Base-by-base conservation (phyloP, 2,888 invertebrate species). In the Cybosia mesomella region DNA sequence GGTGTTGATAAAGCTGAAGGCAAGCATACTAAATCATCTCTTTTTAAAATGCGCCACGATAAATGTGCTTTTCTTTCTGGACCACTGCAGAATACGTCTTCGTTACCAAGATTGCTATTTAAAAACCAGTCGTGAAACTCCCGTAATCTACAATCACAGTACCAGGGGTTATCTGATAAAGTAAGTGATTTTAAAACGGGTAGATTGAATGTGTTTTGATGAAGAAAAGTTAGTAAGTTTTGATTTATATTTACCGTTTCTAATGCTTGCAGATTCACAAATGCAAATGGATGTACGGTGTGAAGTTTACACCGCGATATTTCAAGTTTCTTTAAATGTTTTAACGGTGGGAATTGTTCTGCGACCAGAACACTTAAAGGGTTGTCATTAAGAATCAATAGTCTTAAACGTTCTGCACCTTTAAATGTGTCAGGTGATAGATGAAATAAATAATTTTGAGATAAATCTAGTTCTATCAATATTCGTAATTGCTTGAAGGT, bases 121-220 rank as follows among this genome's bases (percentile, higher is more conserved):
- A 98, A 94, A 86, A 98, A 97, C 98, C 98, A 98, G 76, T 96
- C 96, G 63, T 98, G 96, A 83, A 98, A 98, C 60, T 97, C 97
- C 64, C 97, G 96, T 74, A 98, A 90, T 81, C 97, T 96, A 90
- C 98, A 98, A 91, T 98, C 98, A 89, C 98, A 98, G 78, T 96
- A 96, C 98, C 98, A 98, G 10, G 97, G 98, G 89, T 98, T 98
- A 43, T 97, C 97, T 76, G 98, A 97, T 66, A 98, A 90, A 15
- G 97, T 96, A 21, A 98, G 93, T 4, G 98, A 97, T 93, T 98
- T 98, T 61, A 98, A 94, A 67, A 90, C 84, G 5, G 94, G 93
- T 55, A 95, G 86, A 78, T 95, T 93, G 66, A 95, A 94, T 1
- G 94, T 94, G 63, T 92, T 89, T 73, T 89, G 90, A 78, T 94